Conservation (phyloP, 2,113 vertebrate species). For the Takifugu bimaculatus region DNA sequence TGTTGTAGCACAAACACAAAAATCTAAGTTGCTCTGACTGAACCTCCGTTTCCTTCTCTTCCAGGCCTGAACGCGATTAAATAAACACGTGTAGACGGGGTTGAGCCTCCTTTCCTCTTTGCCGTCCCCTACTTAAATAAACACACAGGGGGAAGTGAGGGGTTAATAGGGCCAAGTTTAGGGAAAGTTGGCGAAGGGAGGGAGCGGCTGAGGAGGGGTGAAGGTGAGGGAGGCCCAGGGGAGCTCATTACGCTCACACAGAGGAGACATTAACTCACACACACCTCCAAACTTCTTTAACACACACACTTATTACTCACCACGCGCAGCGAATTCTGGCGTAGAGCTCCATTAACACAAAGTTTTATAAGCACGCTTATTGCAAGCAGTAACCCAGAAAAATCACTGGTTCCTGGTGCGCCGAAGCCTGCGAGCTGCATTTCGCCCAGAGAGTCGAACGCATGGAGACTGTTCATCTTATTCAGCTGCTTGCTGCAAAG, state of each 20-base stretch:
- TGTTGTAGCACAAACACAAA: slow-evolving; percentile 9
- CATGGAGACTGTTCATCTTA: slow-evolving; percentile 2
- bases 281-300: slow-evolving; percentile 36
- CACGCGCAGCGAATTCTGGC: slow-evolving; percentile 41
- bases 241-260: slow-evolving; percentile 70
- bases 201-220: slow-evolving; percentile 36
- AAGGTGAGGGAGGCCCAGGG: slow-evolving; percentile 56
- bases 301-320: slow-evolving; percentile 57
- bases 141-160: slow-evolving; percentile 50
- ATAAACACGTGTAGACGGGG: slow-evolving; percentile 55
- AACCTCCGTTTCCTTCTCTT: slow-evolving; percentile 17
- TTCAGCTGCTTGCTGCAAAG: slow-evolving; percentile 6
- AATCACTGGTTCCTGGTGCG: slow-evolving; percentile 26
- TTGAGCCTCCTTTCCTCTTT: slow-evolving; percentile 41
- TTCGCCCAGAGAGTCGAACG: slow-evolving; percentile 5
- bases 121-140: slow-evolving; percentile 45
- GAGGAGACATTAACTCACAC: slow-evolving; percentile 53
- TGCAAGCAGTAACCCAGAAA: slow-evolving; percentile 49
- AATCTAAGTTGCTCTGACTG: not conserved
- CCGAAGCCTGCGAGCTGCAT: slow-evolving; percentile 18
- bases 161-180: slow-evolving; percentile 70
- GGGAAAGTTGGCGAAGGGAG: slow-evolving; percentile 36
- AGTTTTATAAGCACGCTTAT: slow-evolving; percentile 51
- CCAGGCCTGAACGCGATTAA: slow-evolving; percentile 10
- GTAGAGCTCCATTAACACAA: slow-evolving; percentile 55